These are phyloP conservation scores for Aurelia coerulea DNA, from an alignment of 30 jellyfish, hydroid and myxozoan species.

Conservation along the genomic window DNA sequence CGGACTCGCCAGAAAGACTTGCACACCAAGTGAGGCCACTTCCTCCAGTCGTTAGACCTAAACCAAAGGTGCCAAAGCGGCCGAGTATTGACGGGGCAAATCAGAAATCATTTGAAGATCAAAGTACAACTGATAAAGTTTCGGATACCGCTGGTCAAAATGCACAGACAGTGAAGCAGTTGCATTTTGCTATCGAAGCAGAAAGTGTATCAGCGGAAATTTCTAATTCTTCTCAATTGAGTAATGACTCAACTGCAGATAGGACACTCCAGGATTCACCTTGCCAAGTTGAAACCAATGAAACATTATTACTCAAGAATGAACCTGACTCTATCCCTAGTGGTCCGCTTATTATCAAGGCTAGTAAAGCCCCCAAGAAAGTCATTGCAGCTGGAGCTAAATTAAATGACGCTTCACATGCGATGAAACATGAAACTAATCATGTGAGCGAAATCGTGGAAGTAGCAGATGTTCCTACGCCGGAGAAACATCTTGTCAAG, in stretches of 20 bases:
- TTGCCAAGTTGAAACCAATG: neutral
- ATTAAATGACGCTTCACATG: neutral
- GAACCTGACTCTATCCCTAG: neutral
- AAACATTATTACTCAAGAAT: too few species aligned
- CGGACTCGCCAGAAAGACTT: neutral
- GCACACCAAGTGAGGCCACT: conserved; percentile 8
- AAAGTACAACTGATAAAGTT: neutral
- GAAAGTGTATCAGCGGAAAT: neutral
- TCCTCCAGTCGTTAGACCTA: conserved; percentile 65
- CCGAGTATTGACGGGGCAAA: conserved; percentile 49
- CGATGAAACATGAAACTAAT: neutral
- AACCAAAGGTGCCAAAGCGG: conserved; percentile 40
- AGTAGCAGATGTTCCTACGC: neutral
- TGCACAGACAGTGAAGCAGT: neutral
- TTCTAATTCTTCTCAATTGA: neutral
- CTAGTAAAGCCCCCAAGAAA: neutral
- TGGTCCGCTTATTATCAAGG: conserved; percentile 17
- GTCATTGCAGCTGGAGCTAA: neutral
- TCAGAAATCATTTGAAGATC: neutral
- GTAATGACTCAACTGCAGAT: neutral
- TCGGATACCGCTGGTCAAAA: neutral
- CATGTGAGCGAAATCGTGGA: neutral
- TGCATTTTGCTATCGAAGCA: neutral
- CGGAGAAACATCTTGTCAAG: neutral
- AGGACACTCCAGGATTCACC: neutral